These are phyloP conservation scores for Hyperoplus lanceolatus DNA, from an alignment of 2,797 vertebrate genomes.

Conservation along the genomic window DNA sequence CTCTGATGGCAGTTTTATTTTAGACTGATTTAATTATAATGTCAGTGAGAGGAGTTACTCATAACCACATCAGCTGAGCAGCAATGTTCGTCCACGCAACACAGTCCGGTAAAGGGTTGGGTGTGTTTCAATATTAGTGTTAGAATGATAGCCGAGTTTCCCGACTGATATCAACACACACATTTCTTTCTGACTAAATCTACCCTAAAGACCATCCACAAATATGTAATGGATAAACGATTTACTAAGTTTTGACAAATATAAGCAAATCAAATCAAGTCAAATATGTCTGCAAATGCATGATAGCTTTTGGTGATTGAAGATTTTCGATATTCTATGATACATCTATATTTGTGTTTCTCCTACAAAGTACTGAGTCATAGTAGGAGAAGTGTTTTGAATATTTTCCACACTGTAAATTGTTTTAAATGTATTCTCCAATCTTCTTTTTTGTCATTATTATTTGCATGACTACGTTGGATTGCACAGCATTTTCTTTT, in stretches of 20 bases:
- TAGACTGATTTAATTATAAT: conserved; percentile 29
- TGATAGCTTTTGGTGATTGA: too few relatives aligned
- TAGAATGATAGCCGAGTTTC: too few relatives aligned
- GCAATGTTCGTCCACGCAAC: neutral
- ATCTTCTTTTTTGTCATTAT: neutral
- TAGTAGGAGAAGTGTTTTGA: neutral
- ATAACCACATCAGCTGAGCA: neutral
- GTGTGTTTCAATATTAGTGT: neutral
- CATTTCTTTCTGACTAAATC: neutral
- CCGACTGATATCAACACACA: too few relatives aligned
- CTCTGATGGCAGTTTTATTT: conserved; percentile 19
- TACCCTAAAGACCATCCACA: neutral
- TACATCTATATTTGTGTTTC: neutral
- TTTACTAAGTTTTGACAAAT: neutral
- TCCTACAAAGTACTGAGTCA: neutral
- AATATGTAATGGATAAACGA: neutral
- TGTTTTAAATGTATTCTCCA: neutral
- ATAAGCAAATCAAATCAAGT: neutral
- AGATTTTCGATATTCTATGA: too few relatives aligned
- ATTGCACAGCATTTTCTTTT: neutral
- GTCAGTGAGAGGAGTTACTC: conserved; percentile 1
- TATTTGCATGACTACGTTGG: neutral
- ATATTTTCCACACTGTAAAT: neutral
- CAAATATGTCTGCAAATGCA: too few relatives aligned
- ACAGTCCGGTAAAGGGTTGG: neutral